Base-by-base conservation (phyloP, 2,888 invertebrate genomes). In the Dilophus febrilis region DNA sequence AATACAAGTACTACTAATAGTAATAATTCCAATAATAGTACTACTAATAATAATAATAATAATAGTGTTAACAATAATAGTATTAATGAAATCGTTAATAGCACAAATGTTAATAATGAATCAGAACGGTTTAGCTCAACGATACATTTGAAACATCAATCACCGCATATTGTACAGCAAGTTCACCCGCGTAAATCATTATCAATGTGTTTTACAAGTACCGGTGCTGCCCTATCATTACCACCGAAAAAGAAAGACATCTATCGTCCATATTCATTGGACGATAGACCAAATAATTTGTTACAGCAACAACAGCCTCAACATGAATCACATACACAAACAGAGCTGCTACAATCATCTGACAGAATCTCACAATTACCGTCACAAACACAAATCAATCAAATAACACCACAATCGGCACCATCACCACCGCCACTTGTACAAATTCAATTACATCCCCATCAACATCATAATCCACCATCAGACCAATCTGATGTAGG, bases 191-290 rank as follows among this genome's bases (percentile, higher is more conserved):
- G 74, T 58, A 82, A 83, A 62, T 81, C 83, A 44, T 67, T 79
- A 48, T 70, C 84, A 32, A 82, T 84, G 77, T 84, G 83, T 56
- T 85, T 80, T 59, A 85, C 84, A 38, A 85, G 84, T 61, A 84
- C 84, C 13, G 84, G 83, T 35, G 76, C 81, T n/a, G 73, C 82
- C 30, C 65, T 85, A 19, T 82, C 84, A 42, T 64, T 87, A 53
- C 87, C 88, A 46, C 87, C 87, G 3, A 87, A 87, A 62, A 87
- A 87, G 62, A 86, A 87, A 61, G 87, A 88, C 61, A 85, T 88
- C 51, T 88, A 87, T 61, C 70, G 87, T 45, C 88, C 88, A 1
- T 88, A 88, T 64, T 86, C 84, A 46, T 64, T 82, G 47, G 81
- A 76, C 45, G 76, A 78, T 51, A 74, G 74, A 53, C 8, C 8